Evolutionary conservation across 2,888 invertebrate species (phyloP), one percentile per base, ranked within the genome.

Genomic region (Acleris cristana): DNA sequence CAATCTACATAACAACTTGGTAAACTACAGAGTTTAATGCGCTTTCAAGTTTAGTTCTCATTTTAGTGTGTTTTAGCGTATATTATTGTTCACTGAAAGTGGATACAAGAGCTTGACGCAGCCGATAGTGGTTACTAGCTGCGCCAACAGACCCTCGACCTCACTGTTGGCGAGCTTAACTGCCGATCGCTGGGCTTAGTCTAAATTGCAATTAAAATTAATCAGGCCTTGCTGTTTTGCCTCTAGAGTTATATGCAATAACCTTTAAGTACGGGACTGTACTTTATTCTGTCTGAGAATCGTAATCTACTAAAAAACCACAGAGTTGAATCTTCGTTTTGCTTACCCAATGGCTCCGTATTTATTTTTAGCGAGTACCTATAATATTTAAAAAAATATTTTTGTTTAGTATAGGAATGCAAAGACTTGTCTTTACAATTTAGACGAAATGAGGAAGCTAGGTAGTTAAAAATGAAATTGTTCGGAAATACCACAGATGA

Each of bases 131-230:
- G 77, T 74, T 80, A 74, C 79, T 77, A 78, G 81, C 80, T 82
- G 80, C 79, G 75, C 76, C 80, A 82, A 73, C 80, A 34, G 78
- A 78, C 79, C 77, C 83, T 82, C 84, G 81, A 85, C 83, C 81
- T 79, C 79, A 72, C 81, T 73, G 77, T 78, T 78, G 79, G 76
- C 78, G 81, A 81, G 87, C 87, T 89, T 88, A 88, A 85, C 82
- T 82, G 82, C 82, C 80, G 80, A 87, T 83, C 80, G 76, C 79
- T 76, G 78, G 75, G 87, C 83, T 89, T 88, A 88, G 81, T 83
- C 84, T 85, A 84, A 86, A 89, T 86, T 88, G 86, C 85, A 87
- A 86, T 87, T 86, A 86, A 87, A 48, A 85, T 79, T 78, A 83
- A 85, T 81, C 77, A 34, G 34, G 34, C 73, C 75, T 76, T 78